A percentile compares a stretch with the other conserved stretches of the same genome.
Evolutionary conservation across 2,797 vertebrate species (phyloP).

Genomic region (Gymnoscopelus braueri): DNA sequence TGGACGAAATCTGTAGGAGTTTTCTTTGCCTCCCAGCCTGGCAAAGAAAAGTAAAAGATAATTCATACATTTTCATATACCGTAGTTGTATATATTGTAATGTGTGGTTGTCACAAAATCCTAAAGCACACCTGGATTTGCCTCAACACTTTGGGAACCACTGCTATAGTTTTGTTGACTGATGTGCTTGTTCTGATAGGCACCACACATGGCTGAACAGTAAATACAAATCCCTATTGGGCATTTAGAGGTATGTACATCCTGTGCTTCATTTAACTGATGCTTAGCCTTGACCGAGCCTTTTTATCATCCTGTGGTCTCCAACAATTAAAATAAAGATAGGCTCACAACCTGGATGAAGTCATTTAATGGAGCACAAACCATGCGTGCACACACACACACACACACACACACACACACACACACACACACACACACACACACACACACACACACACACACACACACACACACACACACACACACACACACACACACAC

Average conservation of each 20-base stretch:
- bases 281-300: constrained; percentile 74
- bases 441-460: constrained; percentile 43
- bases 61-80: no score
- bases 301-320: constrained; percentile 74
- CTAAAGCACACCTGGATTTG: no score
- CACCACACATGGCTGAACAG: constrained; percentile 75
- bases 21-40: no score
- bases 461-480: constrained; percentile 66
- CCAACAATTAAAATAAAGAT: constrained; percentile 78
- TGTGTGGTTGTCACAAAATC: no score
- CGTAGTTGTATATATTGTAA: no score
- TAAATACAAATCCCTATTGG: constrained; percentile 76
- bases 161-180: not conserved
- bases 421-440: constrained; percentile 65
- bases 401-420: constrained; percentile 54
- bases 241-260: constrained; percentile 75
- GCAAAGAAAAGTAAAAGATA: no score
- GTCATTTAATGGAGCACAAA: constrained; percentile 62
- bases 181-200: constrained; percentile 75
- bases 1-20: no score
- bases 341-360: constrained; percentile 56
- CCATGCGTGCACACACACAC: constrained; percentile 57
- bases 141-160: no score
- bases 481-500: constrained; percentile 54
- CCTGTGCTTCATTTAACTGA: constrained; percentile 77